These are phyloP conservation scores for Caenorhabditis wallacei DNA, from an alignment of 2,888 invertebrate genomes.

Conservation along the genomic window DNA sequence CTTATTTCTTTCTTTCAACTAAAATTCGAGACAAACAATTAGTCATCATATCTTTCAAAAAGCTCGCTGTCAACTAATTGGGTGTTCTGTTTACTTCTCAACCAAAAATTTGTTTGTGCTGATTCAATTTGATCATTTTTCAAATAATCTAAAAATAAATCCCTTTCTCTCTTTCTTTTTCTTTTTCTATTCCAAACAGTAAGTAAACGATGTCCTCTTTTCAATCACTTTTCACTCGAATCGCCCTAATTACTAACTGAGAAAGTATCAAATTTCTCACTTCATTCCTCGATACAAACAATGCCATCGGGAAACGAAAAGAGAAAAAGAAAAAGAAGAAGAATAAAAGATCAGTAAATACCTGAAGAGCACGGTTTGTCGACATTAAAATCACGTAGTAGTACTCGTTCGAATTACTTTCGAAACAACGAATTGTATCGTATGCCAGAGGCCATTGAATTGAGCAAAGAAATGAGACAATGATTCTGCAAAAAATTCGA, in stretches of 20 bases:
- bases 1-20: too few species aligned
- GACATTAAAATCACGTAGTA: conserved; percentile 79
- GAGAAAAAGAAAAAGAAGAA: conserved; percentile 7
- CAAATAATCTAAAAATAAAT: conserved; percentile 49
- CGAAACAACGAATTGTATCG: conserved; percentile 76
- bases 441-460: conserved; percentile 83
- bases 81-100: conserved; percentile 54
- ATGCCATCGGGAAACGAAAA: conserved; percentile 5
- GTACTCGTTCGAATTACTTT: conserved; percentile 65
- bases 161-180: neutral
- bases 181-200: conserved; percentile 33
- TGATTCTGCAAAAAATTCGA: conserved; percentile 39
- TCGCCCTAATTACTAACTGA: conserved; percentile 45
- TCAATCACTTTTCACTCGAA: conserved; percentile 12
- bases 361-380: conserved; percentile 61
- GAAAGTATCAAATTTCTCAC: conserved; percentile 50
- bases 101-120: conserved; percentile 24
- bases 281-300: conserved; percentile 21
- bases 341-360: conserved; percentile 32
- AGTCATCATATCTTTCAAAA: conserved; percentile 25
- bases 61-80: conserved; percentile 34
- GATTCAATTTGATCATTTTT: conserved; percentile 51
- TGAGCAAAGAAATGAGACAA: conserved; percentile 79
- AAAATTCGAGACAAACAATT: conserved; percentile 54
- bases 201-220: conserved; percentile 35